Percentiles rank a stretch among this genome's conserved stretches.
phyloP scores from a whole-genome alignment of 2,888 invertebrate species.

The Perizoma flavofasciatum region DNA sequence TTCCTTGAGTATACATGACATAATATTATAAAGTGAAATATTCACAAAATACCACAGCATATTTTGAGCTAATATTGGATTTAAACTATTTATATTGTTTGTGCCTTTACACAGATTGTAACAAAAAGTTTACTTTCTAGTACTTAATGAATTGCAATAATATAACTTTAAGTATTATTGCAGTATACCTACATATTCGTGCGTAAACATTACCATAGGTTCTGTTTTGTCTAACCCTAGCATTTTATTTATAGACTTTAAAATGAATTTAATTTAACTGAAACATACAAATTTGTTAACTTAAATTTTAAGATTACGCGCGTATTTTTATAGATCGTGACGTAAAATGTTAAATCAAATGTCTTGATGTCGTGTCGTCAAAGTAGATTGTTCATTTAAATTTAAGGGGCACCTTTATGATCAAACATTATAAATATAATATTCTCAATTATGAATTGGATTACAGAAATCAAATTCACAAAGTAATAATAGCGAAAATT shows the following conservation, averaged over 20 bases:
- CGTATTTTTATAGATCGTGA: slow-evolving; percentile 49
- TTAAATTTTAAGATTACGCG: slow-evolving; percentile 17
- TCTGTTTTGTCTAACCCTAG: slow-evolving; percentile 54
- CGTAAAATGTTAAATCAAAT: slow-evolving; percentile 45
- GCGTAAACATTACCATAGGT: slow-evolving; percentile 47
- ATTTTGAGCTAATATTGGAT: slow-evolving; percentile 37
- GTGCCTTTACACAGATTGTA: slow-evolving; percentile 69
- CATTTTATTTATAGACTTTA: slow-evolving; percentile 52
- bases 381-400: slow-evolving; percentile 47
- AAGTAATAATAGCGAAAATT: slow-evolving; percentile 3
- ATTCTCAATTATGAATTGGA: too few species aligned
- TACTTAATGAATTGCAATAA: slow-evolving; percentile 69
- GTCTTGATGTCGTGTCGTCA: slow-evolving; percentile 71
- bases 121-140: slow-evolving; percentile 42
- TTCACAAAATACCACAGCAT: slow-evolving; percentile 24
- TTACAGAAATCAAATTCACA: too few species aligned
- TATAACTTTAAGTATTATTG: slow-evolving; percentile 56
- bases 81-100: slow-evolving; percentile 59
- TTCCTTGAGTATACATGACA: slow-evolving; percentile 59
- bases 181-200: slow-evolving; percentile 46
- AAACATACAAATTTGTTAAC: slow-evolving; percentile 17
- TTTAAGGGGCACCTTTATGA: slow-evolving; percentile 38
- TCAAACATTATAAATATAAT: too few species aligned
- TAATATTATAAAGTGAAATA: slow-evolving; percentile 44
- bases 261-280: slow-evolving; percentile 24